Percentiles rank a stretch among this genome's conserved stretches.
Conservation (phyloP, 2,888 invertebrate genomes). For the Priapulus caudatus region DNA sequence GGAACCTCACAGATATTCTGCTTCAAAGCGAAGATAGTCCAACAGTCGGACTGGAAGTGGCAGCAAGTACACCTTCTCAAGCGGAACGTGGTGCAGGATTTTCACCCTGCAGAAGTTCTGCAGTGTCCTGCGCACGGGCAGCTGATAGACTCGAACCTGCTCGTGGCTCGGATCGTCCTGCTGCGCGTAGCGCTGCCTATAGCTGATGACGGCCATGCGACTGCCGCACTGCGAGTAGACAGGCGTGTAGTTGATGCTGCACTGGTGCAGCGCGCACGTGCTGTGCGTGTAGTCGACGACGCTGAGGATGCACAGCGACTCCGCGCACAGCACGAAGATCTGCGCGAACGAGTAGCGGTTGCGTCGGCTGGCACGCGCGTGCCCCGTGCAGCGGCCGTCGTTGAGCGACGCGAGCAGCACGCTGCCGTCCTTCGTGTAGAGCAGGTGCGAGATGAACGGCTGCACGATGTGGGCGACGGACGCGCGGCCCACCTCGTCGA, state of each 20-base stretch:
- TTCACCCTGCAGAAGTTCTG: slow-evolving; percentile 34
- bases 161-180: too few species aligned
- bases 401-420: slow-evolving; percentile 5
- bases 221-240: slow-evolving; percentile 35
- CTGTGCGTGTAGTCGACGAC: slow-evolving; percentile 37
- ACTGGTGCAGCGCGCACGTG: slow-evolving; percentile 34
- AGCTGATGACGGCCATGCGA: slow-evolving; percentile 35
- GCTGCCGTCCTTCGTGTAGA: slow-evolving; percentile 4
- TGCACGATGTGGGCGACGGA: too few species aligned
- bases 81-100: slow-evolving; percentile 31
- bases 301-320: slow-evolving; percentile 33
- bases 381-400: too few species aligned
- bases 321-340: slow-evolving; percentile 34
- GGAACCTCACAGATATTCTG: too few species aligned
- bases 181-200: too few species aligned
- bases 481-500: too few species aligned
- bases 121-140: slow-evolving; percentile 31
- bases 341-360: too few species aligned
- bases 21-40: slow-evolving; percentile 34
- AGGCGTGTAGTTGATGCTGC: slow-evolving; percentile 36
- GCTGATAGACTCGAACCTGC: slow-evolving; percentile 35
- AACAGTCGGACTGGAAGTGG: slow-evolving; percentile 33
- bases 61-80: slow-evolving; percentile 28
- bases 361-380: too few species aligned
- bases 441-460: too few species aligned